Evolutionary conservation across 2,113 vertebrate genomes (phyloP), one percentile per base, ranked within the genome.

Genomic region (Prochilodus magdalenae): DNA sequence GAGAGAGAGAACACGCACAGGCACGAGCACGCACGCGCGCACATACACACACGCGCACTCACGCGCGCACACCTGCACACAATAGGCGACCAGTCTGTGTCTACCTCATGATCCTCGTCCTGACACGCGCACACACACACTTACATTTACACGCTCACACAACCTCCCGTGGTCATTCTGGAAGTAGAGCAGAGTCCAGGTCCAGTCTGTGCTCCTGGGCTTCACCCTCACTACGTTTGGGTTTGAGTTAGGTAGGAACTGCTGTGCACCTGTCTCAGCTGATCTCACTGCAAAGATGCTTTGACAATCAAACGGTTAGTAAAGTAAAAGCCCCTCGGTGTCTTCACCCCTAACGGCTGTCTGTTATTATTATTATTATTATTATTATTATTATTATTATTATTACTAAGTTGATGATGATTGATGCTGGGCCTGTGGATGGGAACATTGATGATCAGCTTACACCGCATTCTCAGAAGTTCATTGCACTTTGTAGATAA

Each of bases 81-180:
- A 81, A 91, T 89, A 86, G 88, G 87, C 82, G 88, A 87, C 85
- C 55, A 91, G 92, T 94, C 92, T 94, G 94, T 95, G 96, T 95
- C 96, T 97, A 97, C 96, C 96, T 96, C 96, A 97, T 95, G 90
- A 92, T 91, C 89, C 84, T 91, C 93, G 89, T 90, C 89, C 90
- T 91, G 87, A 89, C 94, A 90, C 84, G 79, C 8, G 91, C 89
- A 89, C 94, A 90, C 84, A 80, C n/a, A 91, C 89, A 89, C 94
- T n/a, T n/a, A n/a, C n/a, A n/a, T n/a, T n/a, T n/a, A n/a, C n/a
- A 90, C 84, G 80, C 22, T 91, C 89, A 36, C 33, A 36, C 33
- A 36, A 3, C 40, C 40, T 18, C 57, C 26, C 89, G 80, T 87
- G 88, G 85, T 92, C 80, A 90, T 88, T 82, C 88, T 80, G 83